Percentiles rank a stretch among this genome's conserved stretches.
These are phyloP conservation scores for Drosophila elegans DNA, from an alignment of 1,140 invertebrate genomes.

Conservation along the genomic window DNA sequence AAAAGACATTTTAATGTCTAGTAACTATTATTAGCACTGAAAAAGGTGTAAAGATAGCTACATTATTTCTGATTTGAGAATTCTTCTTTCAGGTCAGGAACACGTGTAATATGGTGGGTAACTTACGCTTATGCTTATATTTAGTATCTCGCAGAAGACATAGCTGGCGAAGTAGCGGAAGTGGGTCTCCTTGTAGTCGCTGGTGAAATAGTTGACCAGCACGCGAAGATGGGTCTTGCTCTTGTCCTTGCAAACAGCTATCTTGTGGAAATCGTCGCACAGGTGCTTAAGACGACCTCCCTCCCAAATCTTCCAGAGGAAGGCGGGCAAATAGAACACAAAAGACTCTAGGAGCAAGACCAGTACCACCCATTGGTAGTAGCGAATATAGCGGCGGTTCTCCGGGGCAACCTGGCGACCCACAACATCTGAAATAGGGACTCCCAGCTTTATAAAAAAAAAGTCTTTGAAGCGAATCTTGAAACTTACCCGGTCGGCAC, in stretches of 20 bases:
- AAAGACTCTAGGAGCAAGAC: constrained; percentile 92
- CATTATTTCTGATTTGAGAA: no score
- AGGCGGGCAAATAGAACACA: constrained; percentile 90
- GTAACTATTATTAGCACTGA: no score
- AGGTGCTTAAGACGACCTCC: constrained; percentile 87
- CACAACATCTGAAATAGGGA: constrained; percentile 25
- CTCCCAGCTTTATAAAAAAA: constrained; percentile 24
- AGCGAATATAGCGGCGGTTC: constrained; percentile 87
- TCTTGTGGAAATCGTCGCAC: constrained; percentile 84
- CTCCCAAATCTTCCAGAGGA: constrained; percentile 92
- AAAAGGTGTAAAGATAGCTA: no score
- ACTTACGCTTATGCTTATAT: constrained; percentile 89
- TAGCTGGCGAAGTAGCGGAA: constrained; percentile 89
- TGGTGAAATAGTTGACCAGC: constrained; percentile 86
- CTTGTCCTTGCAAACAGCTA: constrained; percentile 82
- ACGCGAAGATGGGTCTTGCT: constrained; percentile 85
- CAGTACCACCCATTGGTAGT: constrained; percentile 96
- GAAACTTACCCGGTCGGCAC: constrained; percentile 19
- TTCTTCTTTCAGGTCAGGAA: no score
- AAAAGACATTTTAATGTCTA: no score
- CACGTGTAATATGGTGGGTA: no score
- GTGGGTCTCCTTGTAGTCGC: constrained; percentile 87
- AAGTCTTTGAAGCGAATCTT: constrained; percentile 1
- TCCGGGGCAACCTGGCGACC: constrained; percentile 18
- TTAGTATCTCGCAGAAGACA: constrained; percentile 90